Conservation (phyloP, 2,797 vertebrate species). For the Gobio occitaniae region DNA sequence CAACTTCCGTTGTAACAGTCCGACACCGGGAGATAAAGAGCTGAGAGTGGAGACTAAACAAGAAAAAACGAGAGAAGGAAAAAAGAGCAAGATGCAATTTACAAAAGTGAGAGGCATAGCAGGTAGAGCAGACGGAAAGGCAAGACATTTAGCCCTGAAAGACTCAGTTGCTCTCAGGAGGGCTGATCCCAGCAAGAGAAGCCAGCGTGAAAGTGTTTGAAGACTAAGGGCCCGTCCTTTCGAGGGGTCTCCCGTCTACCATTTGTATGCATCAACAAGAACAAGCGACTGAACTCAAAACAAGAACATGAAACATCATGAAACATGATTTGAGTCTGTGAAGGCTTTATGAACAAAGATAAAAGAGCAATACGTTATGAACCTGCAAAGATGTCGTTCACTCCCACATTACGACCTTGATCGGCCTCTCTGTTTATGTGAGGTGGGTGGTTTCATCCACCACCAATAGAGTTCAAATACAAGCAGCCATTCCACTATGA, state of each 20-base stretch:
- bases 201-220: slow-evolving; percentile 48
- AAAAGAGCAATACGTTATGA: background rate
- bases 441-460: slow-evolving; percentile 57
- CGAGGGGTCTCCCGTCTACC: slow-evolving; percentile 42
- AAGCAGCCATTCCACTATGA: slow-evolving; percentile 54
- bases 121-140: slow-evolving; percentile 16
- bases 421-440: slow-evolving; percentile 57
- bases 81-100: slow-evolving; percentile 53
- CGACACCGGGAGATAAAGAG: slow-evolving; percentile 48
- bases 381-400: slow-evolving; percentile 1
- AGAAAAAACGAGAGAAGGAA: slow-evolving; percentile 14
- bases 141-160: slow-evolving; percentile 50
- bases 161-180: slow-evolving; percentile 48
- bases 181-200: slow-evolving; percentile 43
- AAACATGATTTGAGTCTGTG: slow-evolving; percentile 9
- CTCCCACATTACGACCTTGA: slow-evolving; percentile 61
- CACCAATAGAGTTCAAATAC: slow-evolving; percentile 58
- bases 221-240: slow-evolving; percentile 57
- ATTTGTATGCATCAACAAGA: slow-evolving; percentile 16
- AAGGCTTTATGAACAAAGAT: slow-evolving; percentile 2
- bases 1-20: slow-evolving; percentile 55
- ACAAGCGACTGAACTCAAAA: background rate
- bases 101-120: slow-evolving; percentile 22
- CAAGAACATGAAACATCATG: slow-evolving; percentile 32
- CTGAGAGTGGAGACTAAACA: slow-evolving; percentile 47